Conservation (phyloP, 2,888 invertebrate genomes). For the Plebejus argus region DNA sequence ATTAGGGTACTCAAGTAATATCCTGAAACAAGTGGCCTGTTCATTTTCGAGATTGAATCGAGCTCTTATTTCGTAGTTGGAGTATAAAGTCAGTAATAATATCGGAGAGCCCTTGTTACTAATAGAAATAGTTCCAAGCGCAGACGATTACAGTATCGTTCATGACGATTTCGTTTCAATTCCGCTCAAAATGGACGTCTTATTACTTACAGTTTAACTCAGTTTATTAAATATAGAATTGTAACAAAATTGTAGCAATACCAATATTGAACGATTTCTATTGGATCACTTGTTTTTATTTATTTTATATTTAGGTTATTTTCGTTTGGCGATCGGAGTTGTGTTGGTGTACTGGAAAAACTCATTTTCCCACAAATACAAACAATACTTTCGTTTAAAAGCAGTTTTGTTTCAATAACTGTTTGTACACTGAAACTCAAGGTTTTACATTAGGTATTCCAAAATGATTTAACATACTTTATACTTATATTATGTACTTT, state of each 20-base stretch:
- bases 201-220: constrained; percentile 26
- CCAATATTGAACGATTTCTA: constrained; percentile 15
- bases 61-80: constrained; percentile 8
- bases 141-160: constrained; percentile 57
- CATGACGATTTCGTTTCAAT: constrained; percentile 47
- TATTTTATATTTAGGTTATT: constrained; percentile 16
- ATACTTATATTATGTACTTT: too few relatives aligned
- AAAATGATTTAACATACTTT: background rate
- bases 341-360: background rate
- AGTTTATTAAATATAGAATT: constrained; percentile 18
- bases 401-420: background rate
- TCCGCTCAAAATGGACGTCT: constrained; percentile 12
- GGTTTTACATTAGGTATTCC: background rate
- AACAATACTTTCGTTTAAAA: background rate
- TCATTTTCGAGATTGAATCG: constrained; percentile 3
- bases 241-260: constrained; percentile 19
- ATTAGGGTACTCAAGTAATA: background rate
- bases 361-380: background rate
- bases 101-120: constrained; percentile 45
- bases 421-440: background rate
- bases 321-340: background rate
- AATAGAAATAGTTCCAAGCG: constrained; percentile 68
- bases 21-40: background rate
- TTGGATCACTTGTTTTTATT: background rate
- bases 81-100: constrained; percentile 1